Evolutionary conservation across 1,140 invertebrate genomes (phyloP), one percentile per base, ranked within the genome.

Genomic region (Nasonia longicornis): DNA sequence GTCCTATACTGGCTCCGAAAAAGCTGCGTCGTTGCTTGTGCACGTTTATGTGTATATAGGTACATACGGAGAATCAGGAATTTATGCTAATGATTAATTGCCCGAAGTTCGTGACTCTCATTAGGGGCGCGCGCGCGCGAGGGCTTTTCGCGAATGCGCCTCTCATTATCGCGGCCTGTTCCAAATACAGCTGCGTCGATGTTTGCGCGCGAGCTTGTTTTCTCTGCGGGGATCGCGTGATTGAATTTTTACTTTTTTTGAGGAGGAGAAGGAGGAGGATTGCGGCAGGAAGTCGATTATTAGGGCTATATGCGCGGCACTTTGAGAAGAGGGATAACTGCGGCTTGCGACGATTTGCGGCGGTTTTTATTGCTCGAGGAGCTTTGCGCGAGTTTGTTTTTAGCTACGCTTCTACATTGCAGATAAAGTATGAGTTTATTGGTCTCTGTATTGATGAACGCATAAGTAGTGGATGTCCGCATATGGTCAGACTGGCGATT

Each of bases 21-120:
- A 75, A 63, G 14, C 14, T 2, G 14, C 42, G 38, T 58, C 3
- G 2, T 1, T 16, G 52, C 52, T 14, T 14, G 16, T 16, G 48
- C 3, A 4, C 8, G 64, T 29, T 26, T 26, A 26, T 66, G 64
- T n/a, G 16, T 67, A 67, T 26, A 67, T 67, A 67, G 4, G 7
- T 11, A 67, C n/a, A 31, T 26, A 31, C 52, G 0, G 6, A 16
- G 52, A 58, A 58, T 58, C 16, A 58, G 20, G 16, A 58, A 58
- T 52, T 29, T 29, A 73, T 52, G 71, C 45, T 73, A 29, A 52
- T 52, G 48, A 73, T 73, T 26, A 73, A 52, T 73, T 29, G 8
- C 52, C 16, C 31, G 52, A 76, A 76, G 74, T 76, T 76, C 74
- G 52, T 76, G 74, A 64, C 74, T 58, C 16, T 58, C 16, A 58